A percentile compares a stretch with the other conserved stretches of the same genome.
phyloP scores from a whole-genome alignment of 1,140 invertebrate species.

The Lasioglossum baleicum region DNA sequence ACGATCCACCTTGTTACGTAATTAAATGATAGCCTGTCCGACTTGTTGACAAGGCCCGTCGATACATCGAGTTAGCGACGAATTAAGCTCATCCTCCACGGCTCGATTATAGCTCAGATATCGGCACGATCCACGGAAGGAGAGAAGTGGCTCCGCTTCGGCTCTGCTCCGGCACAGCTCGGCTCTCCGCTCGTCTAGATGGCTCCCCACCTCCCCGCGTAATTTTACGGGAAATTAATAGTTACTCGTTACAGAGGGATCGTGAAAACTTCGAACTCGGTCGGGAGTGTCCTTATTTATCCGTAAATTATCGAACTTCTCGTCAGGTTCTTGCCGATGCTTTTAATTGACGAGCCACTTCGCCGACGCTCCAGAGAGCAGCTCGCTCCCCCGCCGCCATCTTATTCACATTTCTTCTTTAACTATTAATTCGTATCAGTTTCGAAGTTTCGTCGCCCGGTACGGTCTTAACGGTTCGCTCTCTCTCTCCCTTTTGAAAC shows the following conservation, averaged over 20 bases:
- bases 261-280: slow-evolving; percentile 44
- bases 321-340: slow-evolving; percentile 1
- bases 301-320: slow-evolving; percentile 52
- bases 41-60: slow-evolving; percentile 71
- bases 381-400: no score
- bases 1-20: slow-evolving; percentile 68
- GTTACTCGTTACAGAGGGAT: slow-evolving; percentile 53
- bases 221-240: slow-evolving; percentile 60
- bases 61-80: slow-evolving; percentile 70
- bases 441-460: neutral
- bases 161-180: no score
- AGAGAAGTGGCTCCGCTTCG: neutral
- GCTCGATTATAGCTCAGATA: slow-evolving; percentile 64
- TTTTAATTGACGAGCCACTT: slow-evolving; percentile 28
- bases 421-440: neutral
- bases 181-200: neutral
- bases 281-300: slow-evolving; percentile 29
- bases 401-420: neutral
- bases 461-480: neutral
- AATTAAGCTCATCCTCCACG: slow-evolving; percentile 63
- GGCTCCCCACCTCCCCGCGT: neutral
- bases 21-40: slow-evolving; percentile 74
- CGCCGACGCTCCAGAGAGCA: neutral
- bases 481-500: neutral
- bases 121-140: slow-evolving; percentile 44